Base-by-base conservation (phyloP, 2,113 vertebrate species). In the Bubo blakistoni region DNA sequence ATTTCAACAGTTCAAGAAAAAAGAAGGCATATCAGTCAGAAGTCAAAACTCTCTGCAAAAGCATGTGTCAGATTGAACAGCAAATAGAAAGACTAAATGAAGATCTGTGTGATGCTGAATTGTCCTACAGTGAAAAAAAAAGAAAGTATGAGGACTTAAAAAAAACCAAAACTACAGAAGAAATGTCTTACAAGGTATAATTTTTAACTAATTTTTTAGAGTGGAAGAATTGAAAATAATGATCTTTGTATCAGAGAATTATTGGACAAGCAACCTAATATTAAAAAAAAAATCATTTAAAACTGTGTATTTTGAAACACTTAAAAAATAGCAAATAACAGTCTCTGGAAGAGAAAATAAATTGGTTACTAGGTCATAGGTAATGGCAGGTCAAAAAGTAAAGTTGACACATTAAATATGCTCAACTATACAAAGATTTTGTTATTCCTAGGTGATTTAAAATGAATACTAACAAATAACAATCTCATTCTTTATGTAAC, bases 21-120 rank as follows among this genome's bases (percentile, higher is more conserved):
- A 97, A 92, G 94, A 10, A 46, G 34, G 24, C 16, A 0, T 49
- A 92, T 63, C 86, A 97, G 36, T 16, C 59, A 26, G 96, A 97
- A 94, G 77, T 98, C 2, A n/a, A 96, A 38, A 32, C 30, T 63
- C 97, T 98, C 89, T 36, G 95, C 46, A 96, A 97, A 96, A 85
- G 87, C 90, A 97, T 98, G 55, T 40, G 19, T 81, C 90, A 97
- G 94, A 97, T 98, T 90, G 98, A 98, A 57, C 88, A 97, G 20
- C 94, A 97, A 88, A 94, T 97, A 96, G 97, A 96, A 96, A 86
- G 96, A 49, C 91, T 98, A 63, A 97, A 97, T 90, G 97, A 95
- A 52, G 97, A 98, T 65, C 74, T 98, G 82, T 97, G 95, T 94
- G 87, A 91, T 11, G 72, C 97, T 73, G 95, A 94, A 58, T 81